phyloP scores from a whole-genome alignment of 2,797 vertebrate genomes.

The Taeniopygia guttata region DNA sequence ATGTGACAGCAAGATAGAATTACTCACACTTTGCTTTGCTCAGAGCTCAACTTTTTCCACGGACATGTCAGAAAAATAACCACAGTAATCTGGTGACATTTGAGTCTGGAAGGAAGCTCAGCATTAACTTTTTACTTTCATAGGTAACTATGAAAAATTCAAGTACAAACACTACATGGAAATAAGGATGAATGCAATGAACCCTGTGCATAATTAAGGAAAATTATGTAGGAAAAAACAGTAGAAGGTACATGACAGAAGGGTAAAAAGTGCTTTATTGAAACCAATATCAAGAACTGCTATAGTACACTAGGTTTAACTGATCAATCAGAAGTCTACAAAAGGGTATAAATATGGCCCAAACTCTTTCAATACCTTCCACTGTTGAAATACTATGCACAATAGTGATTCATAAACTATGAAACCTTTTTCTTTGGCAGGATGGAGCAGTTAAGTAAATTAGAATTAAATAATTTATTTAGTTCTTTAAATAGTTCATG shows the following conservation, averaged over 20 bases:
- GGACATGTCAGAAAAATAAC: background rate
- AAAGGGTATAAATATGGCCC: background rate
- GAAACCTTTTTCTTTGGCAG: background rate
- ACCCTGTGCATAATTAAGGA: background rate
- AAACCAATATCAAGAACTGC: background rate
- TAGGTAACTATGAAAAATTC: background rate
- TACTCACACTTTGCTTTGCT: background rate
- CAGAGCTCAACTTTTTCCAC: background rate
- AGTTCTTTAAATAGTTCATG: background rate
- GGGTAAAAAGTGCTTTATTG: background rate
- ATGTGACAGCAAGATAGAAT: constrained; percentile 17
- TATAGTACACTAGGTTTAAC: background rate
- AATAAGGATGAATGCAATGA: background rate
- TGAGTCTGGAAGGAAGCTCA: background rate
- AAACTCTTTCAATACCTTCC: background rate
- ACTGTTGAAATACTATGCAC: background rate
- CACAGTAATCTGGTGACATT: background rate
- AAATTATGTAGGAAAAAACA: background rate
- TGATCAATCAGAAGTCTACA: background rate
- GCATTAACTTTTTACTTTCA: background rate
- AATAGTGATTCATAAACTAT: background rate
- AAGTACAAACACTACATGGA: background rate
- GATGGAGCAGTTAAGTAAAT: background rate
- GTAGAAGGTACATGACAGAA: background rate
- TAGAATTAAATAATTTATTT: background rate